These are phyloP conservation scores for Eupeodes luniger DNA, from an alignment of 2,888 invertebrate species.

Conservation along the genomic window DNA sequence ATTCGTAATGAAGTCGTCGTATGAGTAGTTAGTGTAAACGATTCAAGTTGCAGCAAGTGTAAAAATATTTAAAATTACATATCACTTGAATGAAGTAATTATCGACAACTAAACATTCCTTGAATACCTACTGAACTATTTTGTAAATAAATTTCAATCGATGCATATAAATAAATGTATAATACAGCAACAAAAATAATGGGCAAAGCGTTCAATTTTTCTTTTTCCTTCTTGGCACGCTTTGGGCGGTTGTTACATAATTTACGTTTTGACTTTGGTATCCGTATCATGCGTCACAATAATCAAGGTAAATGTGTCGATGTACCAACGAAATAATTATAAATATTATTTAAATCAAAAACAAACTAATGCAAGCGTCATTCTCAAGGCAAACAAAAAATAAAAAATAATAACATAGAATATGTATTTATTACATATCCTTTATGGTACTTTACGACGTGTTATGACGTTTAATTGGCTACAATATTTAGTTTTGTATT, in stretches of 20 bases:
- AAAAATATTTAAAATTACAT: background rate
- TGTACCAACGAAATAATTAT: constrained; percentile 21
- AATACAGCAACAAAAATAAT: background rate
- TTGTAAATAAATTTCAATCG: constrained; percentile 6
- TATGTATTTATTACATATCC: background rate
- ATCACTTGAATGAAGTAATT: constrained; percentile 56
- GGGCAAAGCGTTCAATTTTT: constrained; percentile 34
- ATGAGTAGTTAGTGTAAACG: background rate
- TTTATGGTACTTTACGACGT: constrained; percentile 19
- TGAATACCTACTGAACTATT: constrained; percentile 45
- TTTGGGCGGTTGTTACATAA: constrained; percentile 45
- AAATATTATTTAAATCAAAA: constrained; percentile 3
- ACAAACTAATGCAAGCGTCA: constrained; percentile 18
- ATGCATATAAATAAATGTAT: background rate
- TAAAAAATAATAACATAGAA: background rate
- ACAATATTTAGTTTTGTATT: constrained; percentile 37
- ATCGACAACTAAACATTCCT: constrained; percentile 46
- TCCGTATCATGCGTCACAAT: constrained; percentile 12
- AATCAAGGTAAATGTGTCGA: constrained; percentile 24
- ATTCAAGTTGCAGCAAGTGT: background rate
- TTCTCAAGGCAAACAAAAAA: constrained; percentile 46
- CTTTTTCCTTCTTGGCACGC: constrained; percentile 56
- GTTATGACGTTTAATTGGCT: constrained; percentile 32
- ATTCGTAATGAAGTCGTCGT: too few relatives aligned
- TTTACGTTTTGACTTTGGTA: constrained; percentile 11